Evolutionary conservation across 2,113 vertebrate species (phyloP).

Genomic region (Lamprotornis superbus): DNA sequence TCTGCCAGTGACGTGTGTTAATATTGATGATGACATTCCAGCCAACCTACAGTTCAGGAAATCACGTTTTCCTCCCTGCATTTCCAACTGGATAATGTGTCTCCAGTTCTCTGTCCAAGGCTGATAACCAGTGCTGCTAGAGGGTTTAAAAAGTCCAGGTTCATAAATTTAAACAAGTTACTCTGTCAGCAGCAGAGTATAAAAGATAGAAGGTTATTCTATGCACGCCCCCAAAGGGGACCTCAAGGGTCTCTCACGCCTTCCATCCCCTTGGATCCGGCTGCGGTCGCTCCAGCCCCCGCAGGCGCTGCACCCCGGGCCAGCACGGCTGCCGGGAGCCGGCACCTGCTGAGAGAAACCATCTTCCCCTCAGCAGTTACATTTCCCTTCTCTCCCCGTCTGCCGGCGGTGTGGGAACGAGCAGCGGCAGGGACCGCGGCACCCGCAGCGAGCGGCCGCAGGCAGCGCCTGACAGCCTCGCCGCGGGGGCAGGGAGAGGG

Average conservation of each 20-base stretch:
- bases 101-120: not conserved
- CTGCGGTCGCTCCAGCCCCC: not conserved
- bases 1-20: not conserved
- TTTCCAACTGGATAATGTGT: not conserved
- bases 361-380: rapidly evolving
- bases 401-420: not conserved
- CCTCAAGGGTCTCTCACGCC: not conserved
- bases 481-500: not conserved
- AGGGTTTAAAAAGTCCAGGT: not conserved
- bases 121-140: not conserved
- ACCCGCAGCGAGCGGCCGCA: not conserved
- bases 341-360: not conserved
- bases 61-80: not conserved
- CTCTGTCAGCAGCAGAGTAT: not conserved
- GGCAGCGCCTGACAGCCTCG: not conserved
- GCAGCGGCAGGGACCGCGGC: not conserved
- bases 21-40: not conserved
- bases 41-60: not conserved
- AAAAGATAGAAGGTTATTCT: not conserved
- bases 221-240: rapidly evolving
- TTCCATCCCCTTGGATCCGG: rapidly evolving
- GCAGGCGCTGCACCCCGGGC: rapidly evolving
- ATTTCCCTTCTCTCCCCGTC: rapidly evolving
- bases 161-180: not conserved
- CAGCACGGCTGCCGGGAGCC: not conserved